Evolutionary conservation across 2,888 invertebrate genomes (phyloP).

Genomic region (Apotomis betuletana): DNA sequence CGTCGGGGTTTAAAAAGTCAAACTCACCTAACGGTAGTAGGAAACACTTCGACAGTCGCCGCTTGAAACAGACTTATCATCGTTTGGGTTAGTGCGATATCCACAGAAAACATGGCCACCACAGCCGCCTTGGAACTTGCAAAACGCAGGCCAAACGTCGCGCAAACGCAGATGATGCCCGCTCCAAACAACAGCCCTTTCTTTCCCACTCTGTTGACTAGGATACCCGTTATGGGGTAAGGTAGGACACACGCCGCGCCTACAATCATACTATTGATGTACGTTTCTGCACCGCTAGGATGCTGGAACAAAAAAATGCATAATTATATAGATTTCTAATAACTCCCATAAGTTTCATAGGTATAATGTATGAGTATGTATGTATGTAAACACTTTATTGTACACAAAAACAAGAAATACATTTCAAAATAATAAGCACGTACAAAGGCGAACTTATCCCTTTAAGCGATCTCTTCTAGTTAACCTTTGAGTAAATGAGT

Average conservation of each 20-base stretch:
- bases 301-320: constrained; percentile 56
- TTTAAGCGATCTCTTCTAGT: no score
- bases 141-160: constrained; percentile 57
- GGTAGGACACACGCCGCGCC: constrained; percentile 61
- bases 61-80: constrained; percentile 62
- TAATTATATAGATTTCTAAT: not conserved
- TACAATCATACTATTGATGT: constrained; percentile 68
- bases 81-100: constrained; percentile 56
- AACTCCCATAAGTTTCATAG: not conserved
- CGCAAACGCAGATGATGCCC: constrained; percentile 50
- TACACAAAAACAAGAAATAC: no score
- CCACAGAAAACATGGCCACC: constrained; percentile 59
- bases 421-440: no score
- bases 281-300: constrained; percentile 65
- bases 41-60: constrained; percentile 62
- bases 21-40: constrained; percentile 63
- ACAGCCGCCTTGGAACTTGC: constrained; percentile 56
- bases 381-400: no score
- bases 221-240: constrained; percentile 50
- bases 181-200: constrained; percentile 56
- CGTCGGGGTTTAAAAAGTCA: not conserved
- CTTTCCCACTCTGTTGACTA: constrained; percentile 68
- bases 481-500: no score
- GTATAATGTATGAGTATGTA: no score
- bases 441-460: no score